Conservation (phyloP, 2,797 vertebrate genomes). For the Acanthurus lineatus region DNA sequence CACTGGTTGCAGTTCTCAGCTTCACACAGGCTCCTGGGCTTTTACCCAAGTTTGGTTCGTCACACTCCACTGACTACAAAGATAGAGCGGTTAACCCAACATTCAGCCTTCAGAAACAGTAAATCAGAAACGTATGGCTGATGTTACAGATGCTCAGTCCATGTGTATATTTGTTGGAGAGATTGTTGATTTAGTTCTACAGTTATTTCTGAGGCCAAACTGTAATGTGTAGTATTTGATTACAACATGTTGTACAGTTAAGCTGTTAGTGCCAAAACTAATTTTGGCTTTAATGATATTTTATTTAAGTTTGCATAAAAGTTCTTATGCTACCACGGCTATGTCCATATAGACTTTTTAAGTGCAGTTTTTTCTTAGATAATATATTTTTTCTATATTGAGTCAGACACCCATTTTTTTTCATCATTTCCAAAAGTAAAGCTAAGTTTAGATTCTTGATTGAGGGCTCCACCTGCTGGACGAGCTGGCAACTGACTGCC, state of each 20-base stretch:
- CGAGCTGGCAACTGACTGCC: fast-evolving
- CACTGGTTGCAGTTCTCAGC: neutral
- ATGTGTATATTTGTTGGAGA: neutral
- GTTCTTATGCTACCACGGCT: neutral
- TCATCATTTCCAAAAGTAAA: no score
- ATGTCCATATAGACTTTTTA: neutral
- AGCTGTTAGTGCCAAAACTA: neutral
- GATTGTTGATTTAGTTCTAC: neutral
- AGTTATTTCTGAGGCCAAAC: neutral
- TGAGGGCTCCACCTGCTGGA: slow-evolving; percentile 65
- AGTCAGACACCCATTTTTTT: neutral
- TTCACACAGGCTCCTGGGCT: neutral
- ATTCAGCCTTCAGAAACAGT: neutral
- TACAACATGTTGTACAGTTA: neutral
- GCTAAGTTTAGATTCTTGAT: slow-evolving; percentile 10
- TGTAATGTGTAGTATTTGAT: neutral
- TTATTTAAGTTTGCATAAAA: neutral
- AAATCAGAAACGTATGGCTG: fast-evolving
- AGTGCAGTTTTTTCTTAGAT: neutral
- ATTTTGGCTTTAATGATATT: neutral
- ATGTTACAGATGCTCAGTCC: neutral
- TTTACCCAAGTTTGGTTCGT: slow-evolving; percentile 13
- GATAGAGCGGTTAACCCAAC: neutral
- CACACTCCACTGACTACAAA: neutral
- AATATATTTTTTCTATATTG: neutral